phyloP scores from a whole-genome alignment of 2,888 invertebrate species.

The Scaptomyza caliginosa region DNA sequence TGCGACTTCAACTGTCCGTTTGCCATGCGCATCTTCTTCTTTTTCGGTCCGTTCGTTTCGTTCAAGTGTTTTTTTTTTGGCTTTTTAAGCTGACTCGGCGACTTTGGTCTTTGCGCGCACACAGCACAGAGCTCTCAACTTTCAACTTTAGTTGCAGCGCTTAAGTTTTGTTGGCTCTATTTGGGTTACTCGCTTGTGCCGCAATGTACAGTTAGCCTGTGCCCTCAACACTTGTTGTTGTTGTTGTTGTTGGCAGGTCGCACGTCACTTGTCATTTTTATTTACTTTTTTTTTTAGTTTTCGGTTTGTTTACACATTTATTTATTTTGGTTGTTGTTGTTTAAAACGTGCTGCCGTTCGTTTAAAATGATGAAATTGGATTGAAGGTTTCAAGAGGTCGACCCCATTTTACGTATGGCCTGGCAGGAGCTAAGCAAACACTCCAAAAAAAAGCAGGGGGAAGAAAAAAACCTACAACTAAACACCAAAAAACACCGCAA shows the following conservation, averaged over 20 bases:
- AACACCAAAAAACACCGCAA: constrained; percentile 6
- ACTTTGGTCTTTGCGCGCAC: constrained; percentile 20
- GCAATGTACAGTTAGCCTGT: constrained; percentile 60
- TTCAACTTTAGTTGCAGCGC: constrained; percentile 68
- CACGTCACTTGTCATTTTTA: constrained; percentile 68
- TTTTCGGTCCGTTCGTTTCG: neutral
- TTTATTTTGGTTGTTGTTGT: neutral
- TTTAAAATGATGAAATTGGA: constrained; percentile 59
- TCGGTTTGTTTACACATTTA: constrained; percentile 56
- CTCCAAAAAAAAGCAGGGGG: constrained; percentile 16
- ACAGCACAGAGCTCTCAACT: constrained; percentile 60
- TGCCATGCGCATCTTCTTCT: constrained; percentile 40
- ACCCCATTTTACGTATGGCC: constrained; percentile 18
- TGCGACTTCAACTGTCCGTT: constrained; percentile 10
- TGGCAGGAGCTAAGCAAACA: constrained; percentile 57
- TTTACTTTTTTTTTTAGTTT: constrained; percentile 36
- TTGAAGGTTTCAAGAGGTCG: constrained; percentile 59
- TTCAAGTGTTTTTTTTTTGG: constrained; percentile 54
- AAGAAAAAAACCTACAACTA: no score
- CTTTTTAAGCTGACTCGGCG: constrained; percentile 53
- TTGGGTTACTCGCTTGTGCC: constrained; percentile 62
- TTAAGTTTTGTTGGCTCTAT: constrained; percentile 49
- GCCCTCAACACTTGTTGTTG: constrained; percentile 10
- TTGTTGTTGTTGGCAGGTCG: constrained; percentile 38
- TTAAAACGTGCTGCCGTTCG: constrained; percentile 41